Conservation (phyloP, 2,797 vertebrate genomes). For the Microctenopoma lineatum region DNA sequence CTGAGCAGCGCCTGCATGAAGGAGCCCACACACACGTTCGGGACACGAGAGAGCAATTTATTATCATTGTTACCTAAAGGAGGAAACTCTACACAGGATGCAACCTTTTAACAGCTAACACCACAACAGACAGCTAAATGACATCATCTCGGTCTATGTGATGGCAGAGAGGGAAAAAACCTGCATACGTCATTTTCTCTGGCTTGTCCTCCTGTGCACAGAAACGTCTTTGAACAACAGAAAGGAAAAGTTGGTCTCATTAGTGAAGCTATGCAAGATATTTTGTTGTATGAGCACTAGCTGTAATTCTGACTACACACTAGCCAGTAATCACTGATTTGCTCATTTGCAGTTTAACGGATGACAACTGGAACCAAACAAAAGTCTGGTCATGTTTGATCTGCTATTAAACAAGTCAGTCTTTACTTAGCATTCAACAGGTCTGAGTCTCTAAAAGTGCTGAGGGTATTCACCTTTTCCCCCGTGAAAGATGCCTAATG, state of each 20-base stretch:
- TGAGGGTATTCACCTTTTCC: slow-evolving; percentile 73
- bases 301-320: not conserved
- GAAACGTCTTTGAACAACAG: slow-evolving; percentile 70
- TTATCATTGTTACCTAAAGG: slow-evolving; percentile 52
- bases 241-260: slow-evolving; percentile 17
- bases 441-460: not conserved
- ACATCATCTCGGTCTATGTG: slow-evolving; percentile 17
- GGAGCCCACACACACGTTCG: slow-evolving; percentile 24
- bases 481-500: slow-evolving; percentile 68
- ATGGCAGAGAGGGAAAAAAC: slow-evolving; percentile 1
- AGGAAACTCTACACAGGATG: slow-evolving; percentile 49
- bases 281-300: slow-evolving; percentile 2
- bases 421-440: not conserved
- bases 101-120: slow-evolving; percentile 21
- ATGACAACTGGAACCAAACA: not conserved
- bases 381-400: not conserved
- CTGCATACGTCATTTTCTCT: slow-evolving; percentile 61
- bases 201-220: slow-evolving; percentile 82
- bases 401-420: slow-evolving; percentile 33
- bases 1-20: slow-evolving; percentile 53
- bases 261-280: not conserved
- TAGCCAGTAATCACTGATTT: slow-evolving; percentile 19
- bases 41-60: slow-evolving; percentile 22
- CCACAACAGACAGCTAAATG: slow-evolving; percentile 20
- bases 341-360: slow-evolving; percentile 13